Evolutionary conservation across 2,888 invertebrate genomes (phyloP).

Genomic region (Scaptomyza cyrtandrae): DNA sequence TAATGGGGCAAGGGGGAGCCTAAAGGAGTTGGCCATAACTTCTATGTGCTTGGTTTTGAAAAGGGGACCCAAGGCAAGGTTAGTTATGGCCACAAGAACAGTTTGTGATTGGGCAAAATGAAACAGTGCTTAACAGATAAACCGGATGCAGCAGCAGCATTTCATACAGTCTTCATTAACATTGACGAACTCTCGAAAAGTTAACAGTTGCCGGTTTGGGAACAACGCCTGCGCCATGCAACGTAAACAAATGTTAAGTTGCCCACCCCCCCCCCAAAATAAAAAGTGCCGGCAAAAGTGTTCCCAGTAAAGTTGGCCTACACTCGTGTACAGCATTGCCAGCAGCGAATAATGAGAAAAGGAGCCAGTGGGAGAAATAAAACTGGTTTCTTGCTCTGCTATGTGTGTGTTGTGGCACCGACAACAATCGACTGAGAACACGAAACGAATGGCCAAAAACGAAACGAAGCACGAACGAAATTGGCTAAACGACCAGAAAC

Average conservation of each 20-base stretch:
- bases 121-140: constrained; percentile 3
- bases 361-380: constrained; percentile 25
- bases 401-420: constrained; percentile 4
- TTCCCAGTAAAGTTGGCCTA: constrained; percentile 42
- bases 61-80: constrained; percentile 3
- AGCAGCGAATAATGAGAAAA: constrained; percentile 17
- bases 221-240: constrained; percentile 58
- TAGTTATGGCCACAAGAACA: constrained; percentile 13
- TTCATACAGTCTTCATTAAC: constrained; percentile 22
- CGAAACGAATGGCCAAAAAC: constrained; percentile 27
- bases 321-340: constrained; percentile 52
- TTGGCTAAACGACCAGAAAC: constrained; percentile 52
- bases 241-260: constrained; percentile 73
- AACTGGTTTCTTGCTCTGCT: constrained; percentile 55
- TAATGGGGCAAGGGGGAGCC: background rate
- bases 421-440: constrained; percentile 8
- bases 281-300: constrained; percentile 64
- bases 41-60: background rate
- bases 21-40: background rate
- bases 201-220: constrained; percentile 42
- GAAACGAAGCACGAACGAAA: constrained; percentile 16
- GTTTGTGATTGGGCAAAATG: constrained; percentile 41
- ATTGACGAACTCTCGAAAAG: constrained; percentile 6
- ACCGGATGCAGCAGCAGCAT: constrained; percentile 5
- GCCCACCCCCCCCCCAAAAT: constrained; percentile 15